A percentile compares a stretch with the other conserved stretches of the same genome.
Evolutionary conservation across 2,113 vertebrate genomes (phyloP).

Genomic region (Pachyramphus minor): DNA sequence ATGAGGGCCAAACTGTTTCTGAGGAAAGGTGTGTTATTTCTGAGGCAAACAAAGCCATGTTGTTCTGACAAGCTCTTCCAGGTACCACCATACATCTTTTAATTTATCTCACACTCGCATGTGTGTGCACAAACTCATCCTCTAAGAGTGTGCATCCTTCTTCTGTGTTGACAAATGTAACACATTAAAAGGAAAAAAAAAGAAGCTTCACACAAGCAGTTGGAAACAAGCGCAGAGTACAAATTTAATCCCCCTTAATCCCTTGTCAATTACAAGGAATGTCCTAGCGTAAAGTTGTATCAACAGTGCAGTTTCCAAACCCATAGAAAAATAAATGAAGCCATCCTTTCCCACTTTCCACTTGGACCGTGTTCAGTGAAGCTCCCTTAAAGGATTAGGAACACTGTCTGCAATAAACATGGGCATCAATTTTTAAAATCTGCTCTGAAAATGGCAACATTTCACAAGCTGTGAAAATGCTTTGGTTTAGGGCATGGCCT

Average conservation of each 20-base stretch:
- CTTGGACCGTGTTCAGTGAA: background rate
- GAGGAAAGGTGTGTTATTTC: background rate
- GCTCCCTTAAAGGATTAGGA: conserved; percentile 31
- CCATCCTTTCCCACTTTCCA: background rate
- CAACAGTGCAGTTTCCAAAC: conserved; percentile 5
- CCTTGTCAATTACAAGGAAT: conserved; percentile 7
- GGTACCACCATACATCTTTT: background rate
- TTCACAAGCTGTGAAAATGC: conserved; percentile 51
- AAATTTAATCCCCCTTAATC: conserved; percentile 36
- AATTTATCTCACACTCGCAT: background rate
- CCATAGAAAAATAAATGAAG: background rate
- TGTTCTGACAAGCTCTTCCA: background rate
- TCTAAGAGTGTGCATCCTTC: background rate
- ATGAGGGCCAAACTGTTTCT: background rate
- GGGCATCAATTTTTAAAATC: conserved; percentile 47
- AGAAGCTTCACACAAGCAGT: background rate
- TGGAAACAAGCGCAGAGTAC: conserved; percentile 10
- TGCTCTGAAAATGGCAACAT: conserved; percentile 37
- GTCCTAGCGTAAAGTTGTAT: conserved; percentile 2
- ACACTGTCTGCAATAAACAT: conserved; percentile 14
- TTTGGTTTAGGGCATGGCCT: conserved; percentile 60
- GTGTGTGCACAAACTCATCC: background rate
- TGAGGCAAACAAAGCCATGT: background rate
- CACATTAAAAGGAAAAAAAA: background rate
- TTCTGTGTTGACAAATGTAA: background rate